Evolutionary conservation across 2,113 vertebrate genomes (phyloP).

Genomic region (Cheilinus undulatus): DNA sequence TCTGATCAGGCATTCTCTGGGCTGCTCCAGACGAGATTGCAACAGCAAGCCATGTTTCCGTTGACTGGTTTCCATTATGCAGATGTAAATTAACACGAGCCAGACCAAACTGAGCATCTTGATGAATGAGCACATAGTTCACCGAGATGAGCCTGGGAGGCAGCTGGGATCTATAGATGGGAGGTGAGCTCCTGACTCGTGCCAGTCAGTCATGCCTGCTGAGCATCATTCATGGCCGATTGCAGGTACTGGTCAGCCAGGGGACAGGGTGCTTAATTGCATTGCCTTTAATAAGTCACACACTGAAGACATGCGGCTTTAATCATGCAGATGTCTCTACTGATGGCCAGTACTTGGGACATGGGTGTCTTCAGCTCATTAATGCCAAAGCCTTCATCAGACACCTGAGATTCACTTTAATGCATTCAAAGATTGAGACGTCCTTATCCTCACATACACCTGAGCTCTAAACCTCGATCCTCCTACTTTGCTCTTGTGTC

Average conservation of each 20-base stretch:
- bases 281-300: constrained; percentile 80
- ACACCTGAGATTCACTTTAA: neutral
- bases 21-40: constrained; percentile 53
- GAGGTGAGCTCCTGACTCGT: constrained; percentile 52
- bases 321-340: constrained; percentile 70
- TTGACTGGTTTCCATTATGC: constrained; percentile 69
- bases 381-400: constrained; percentile 21
- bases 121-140: constrained; percentile 53
- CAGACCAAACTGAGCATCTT: constrained; percentile 43
- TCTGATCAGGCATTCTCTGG: constrained; percentile 68
- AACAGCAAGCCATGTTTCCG: constrained; percentile 52
- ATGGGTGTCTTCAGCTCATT: constrained; percentile 40
- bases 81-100: constrained; percentile 64
- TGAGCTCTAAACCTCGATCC: neutral
- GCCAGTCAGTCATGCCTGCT: constrained; percentile 60
- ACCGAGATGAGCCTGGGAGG: constrained; percentile 43
- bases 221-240: constrained; percentile 67
- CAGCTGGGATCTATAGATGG: constrained; percentile 42
- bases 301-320: constrained; percentile 63
- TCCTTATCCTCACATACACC: constrained; percentile 30
- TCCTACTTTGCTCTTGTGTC: constrained; percentile 24
- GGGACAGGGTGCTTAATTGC: constrained; percentile 77
- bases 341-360: constrained; percentile 51
- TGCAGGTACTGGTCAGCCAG: constrained; percentile 67
- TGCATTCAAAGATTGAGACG: constrained; percentile 36